Evolutionary conservation across 2,888 invertebrate genomes (phyloP).

Genomic region (Argyra leucocephala): DNA sequence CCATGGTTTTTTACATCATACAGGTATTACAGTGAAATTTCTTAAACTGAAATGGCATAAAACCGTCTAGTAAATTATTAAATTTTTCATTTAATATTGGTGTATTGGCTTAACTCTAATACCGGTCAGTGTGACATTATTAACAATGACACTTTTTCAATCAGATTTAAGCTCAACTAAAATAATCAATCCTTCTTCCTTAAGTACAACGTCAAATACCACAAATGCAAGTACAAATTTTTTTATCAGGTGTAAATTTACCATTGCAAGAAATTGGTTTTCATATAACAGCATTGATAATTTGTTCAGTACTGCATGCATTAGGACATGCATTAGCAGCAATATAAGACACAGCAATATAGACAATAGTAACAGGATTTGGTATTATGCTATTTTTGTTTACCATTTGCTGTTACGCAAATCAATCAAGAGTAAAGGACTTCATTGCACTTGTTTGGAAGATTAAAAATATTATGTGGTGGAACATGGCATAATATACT

Average conservation of each 20-base stretch:
- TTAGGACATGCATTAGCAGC: slow-evolving; percentile 92
- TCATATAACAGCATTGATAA: slow-evolving; percentile 68
- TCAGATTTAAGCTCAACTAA: slow-evolving; percentile 21
- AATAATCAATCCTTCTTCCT: neutral
- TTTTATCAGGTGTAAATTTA: slow-evolving; percentile 85
- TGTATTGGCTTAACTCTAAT: slow-evolving; percentile 50
- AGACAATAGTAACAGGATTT: slow-evolving; percentile 78
- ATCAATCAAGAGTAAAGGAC: slow-evolving; percentile 69
- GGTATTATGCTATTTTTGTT: slow-evolving; percentile 71
- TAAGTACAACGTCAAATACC: slow-evolving; percentile 12
- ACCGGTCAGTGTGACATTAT: slow-evolving; percentile 56
- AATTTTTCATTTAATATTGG: slow-evolving; percentile 65
- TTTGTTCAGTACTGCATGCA: slow-evolving; percentile 82
- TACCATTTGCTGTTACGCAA: slow-evolving; percentile 87
- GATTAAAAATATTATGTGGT: slow-evolving; percentile 72
- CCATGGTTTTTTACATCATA: slow-evolving; percentile 62
- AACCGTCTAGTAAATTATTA: slow-evolving; percentile 40
- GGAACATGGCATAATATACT: slow-evolving; percentile 94
- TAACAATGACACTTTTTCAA: slow-evolving; percentile 46
- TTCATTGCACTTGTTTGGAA: slow-evolving; percentile 56
- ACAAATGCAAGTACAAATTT: slow-evolving; percentile 46
- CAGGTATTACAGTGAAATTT: slow-evolving; percentile 63
- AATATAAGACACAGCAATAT: slow-evolving; percentile 80
- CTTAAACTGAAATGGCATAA: slow-evolving; percentile 71
- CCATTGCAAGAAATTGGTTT: slow-evolving; percentile 80